Evolutionary conservation across 2,888 invertebrate species (phyloP), one percentile per base, ranked within the genome.

Genomic region (Idaea biselata): DNA sequence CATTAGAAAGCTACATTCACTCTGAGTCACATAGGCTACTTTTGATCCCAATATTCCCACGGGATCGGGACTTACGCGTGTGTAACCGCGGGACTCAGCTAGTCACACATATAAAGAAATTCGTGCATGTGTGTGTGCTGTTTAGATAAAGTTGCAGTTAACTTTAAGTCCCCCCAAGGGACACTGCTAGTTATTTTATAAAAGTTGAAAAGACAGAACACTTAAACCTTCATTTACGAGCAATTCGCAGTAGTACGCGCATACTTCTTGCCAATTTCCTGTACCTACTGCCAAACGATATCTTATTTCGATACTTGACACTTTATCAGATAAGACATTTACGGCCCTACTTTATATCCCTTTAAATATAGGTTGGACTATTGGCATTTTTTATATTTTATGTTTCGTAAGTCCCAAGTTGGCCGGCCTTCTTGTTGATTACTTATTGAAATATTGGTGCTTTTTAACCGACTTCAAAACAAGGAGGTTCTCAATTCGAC

Each of bases 251-350:
- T 32, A 32, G 25, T 44, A 44, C 8, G 44, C 11, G 11, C 44
- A 14, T 44, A 44, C 44, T 14, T 5, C 14, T 44, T 7, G 14
- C 33, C 32, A 60, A 58, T 58, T 62, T 65, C 58, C 58, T 5
- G 54, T 65, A 25, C 25, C 25, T 25, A 59, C 62, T 59, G 33
- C 73, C 74, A 70, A 70, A 74, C 82, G 82, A 86, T 87, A 85
- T 84, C 78, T 78, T 75, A 85, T 84, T 83, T 83, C 82, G 81
- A 86, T 86, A 85, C 84, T 85, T 83, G 86, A 84, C 84, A 81
- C 78, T 76, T 79, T 76, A 81, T 78, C 75, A 71, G 73, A 67
- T 75, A 73, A 74, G 83, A 86, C 83, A 75, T 86, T 86, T 85
- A 87, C 76, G 76, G 73, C 74, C 65, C 68, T 73, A 65, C 74